Base-by-base conservation (phyloP, 2,113 vertebrate species). In the Mesoclemmys tuberculata region DNA sequence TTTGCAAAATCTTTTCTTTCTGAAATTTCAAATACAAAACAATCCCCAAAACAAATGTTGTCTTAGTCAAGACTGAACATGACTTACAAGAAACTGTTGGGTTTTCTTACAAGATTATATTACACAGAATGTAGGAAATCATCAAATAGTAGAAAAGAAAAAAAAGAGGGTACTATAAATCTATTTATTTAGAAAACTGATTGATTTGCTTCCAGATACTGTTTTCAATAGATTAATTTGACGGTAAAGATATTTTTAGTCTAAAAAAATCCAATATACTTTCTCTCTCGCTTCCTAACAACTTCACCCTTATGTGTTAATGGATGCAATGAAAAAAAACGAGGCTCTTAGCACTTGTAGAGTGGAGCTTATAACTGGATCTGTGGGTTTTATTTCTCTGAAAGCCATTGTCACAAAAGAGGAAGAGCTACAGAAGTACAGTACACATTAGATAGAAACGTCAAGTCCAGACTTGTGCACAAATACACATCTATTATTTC, bases 1-100 rank as follows among this genome's bases (percentile, higher is more conserved):
- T 97, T 98, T 97, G 90, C 89, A 92, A 89, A 90, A 91, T 93
- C 58, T 80, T 38, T 92, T 71, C 81, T 94, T 90, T 78, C 85
- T 88, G 78, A 96, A 90, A 78, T 93, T 94, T 95, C 68, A 82
- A 56, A 78, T 77, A 87, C 27, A 56, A 89, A 85, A 75, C 87
- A 82, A 16, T 58, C 84, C 84, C 12, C 83, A 85, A 74, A 84
- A 84, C 80, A 2, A 64, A 8, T 13, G 86, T 24, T 78, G 0
- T 41, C 82, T 95, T 95, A 14, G 5, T 78, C 0, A 31, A 96
- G 81, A 10, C 5, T 0, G 82, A 94, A 92, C 89, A 86, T 85
- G 86, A 29, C 94, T 97, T 89, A 77, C 78, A 96, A n/a, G 93
- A 83, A 81, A 3, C 58, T 38, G 10, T 27, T 54, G 90, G 55